Conservation (phyloP, 2,113 vertebrate genomes). For the Phalacrocorax pelagicus region DNA sequence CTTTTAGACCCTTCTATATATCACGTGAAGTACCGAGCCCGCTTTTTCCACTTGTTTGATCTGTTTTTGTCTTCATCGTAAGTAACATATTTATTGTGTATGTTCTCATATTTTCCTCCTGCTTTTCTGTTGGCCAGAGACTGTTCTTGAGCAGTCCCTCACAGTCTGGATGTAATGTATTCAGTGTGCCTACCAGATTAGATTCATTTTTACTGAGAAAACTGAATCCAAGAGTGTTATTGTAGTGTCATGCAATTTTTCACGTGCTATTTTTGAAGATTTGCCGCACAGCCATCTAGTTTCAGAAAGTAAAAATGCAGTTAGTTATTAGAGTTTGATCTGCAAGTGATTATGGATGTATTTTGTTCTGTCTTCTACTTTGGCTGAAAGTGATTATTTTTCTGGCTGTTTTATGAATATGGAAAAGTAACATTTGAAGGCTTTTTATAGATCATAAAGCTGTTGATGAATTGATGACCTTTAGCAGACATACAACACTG, state of each 20-base stretch:
- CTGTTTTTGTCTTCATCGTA: constrained; percentile 95
- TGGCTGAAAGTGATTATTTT: neutral
- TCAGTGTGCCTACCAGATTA: neutral
- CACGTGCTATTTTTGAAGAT: neutral
- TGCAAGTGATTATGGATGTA: neutral
- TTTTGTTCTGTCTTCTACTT: constrained; percentile 4
- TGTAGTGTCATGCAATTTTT: neutral
- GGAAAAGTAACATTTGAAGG: neutral
- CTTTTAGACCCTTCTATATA: constrained; percentile 91
- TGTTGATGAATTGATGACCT: constrained; percentile 22
- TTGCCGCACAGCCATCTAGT: neutral
- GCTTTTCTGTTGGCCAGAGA: neutral
- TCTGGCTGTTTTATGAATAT: neutral
- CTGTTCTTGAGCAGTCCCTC: neutral
- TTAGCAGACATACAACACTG: neutral
- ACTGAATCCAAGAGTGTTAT: neutral
- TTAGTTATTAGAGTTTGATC: neutral
- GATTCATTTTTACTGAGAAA: neutral
- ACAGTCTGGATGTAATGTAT: neutral
- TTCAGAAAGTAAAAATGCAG: neutral
- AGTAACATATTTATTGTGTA: constrained; percentile 15
- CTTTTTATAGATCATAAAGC: constrained; percentile 23
- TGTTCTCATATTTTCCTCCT: neutral
- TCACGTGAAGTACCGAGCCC: constrained; percentile 90
- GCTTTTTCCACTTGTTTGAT: constrained; percentile 90